Base-by-base conservation (phyloP, 2,797 vertebrate genomes). In the Melopsittacus undulatus region DNA sequence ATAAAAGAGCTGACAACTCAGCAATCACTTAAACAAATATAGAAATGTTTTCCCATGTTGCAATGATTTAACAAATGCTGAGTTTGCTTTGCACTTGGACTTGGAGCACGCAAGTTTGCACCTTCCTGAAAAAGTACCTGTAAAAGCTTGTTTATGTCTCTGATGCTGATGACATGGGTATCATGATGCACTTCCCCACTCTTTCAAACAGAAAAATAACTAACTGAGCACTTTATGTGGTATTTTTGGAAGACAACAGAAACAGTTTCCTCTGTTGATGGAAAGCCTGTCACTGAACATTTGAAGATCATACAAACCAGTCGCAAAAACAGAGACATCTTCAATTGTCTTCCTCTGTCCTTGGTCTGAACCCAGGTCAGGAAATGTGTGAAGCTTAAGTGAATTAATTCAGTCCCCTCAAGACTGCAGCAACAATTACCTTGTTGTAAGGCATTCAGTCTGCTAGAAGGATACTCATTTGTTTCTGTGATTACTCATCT, bases 401-500 rank as follows among this genome's bases (percentile, higher is more conserved):
- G n/a, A 93, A 82, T 80, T 57, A 91, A 94, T 95, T 73, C 69
- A 72, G 83, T 68, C 67, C 67, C 21, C 23, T 67, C 9, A 59
- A 48, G 45, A 46, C 42, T 93, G 87, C 9, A 3, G 66, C 76
- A 52, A 81, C 78, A 82, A 94, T 92, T 66, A 9, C 34, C 91
- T 77, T 92, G 48, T 78, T 77, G 61, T 83, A 75, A 93, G 77
- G 64, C 5, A 10, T 82, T 87, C 90, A 52, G 87, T 23, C 14
- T 27, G n/a, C 42, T 45, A 66, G 80, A 79, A 82, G n/a, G 56
- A 46, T 92, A 83, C 82, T 91, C 73, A 61, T 94, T 84, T 92
- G 45, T 95, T 96, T 86, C 67, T 52, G 67, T 38, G 48, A 94
- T 95, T 95, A 89, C 84, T 92, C 81, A 91, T 93, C 91, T 83